Conservation (phyloP, 2,113 vertebrate species). For the Lepisosteus osseus region DNA sequence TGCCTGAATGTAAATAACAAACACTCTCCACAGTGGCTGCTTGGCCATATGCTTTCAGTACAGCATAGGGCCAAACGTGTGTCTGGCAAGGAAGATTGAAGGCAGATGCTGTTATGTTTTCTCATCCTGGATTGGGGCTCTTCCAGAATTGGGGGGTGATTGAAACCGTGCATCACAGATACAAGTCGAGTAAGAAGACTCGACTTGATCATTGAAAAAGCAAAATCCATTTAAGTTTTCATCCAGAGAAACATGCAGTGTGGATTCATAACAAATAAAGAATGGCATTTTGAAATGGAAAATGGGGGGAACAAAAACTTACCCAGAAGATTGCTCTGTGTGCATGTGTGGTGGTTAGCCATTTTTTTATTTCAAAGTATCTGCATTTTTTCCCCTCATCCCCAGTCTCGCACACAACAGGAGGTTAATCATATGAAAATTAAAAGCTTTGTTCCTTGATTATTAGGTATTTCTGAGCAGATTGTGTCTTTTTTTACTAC, state of each 20-base stretch:
- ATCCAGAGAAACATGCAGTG: conserved; percentile 14
- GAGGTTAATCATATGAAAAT: neutral
- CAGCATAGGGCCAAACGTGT: conserved; percentile 23
- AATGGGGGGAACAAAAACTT: conserved; percentile 18
- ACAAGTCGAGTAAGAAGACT: conserved; percentile 6
- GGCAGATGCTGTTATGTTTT: conserved; percentile 1
- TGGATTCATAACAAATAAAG: conserved; percentile 23
- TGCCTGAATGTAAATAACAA: conserved; percentile 40
- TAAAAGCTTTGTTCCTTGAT: neutral
- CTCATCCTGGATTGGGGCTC: neutral
- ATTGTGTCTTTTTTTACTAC: neutral
- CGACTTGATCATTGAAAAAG: neutral
- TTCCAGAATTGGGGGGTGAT: neutral
- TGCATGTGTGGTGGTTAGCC: conserved; percentile 18
- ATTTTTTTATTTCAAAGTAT: conserved; percentile 14
- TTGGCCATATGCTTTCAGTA: conserved; percentile 41
- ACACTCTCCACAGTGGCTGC: conserved; percentile 33
- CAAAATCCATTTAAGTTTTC: conserved; percentile 33
- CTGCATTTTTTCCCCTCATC: neutral
- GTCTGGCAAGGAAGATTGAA: neutral
- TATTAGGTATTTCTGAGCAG: neutral
- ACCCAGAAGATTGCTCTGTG: neutral
- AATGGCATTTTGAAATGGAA: conserved; percentile 15
- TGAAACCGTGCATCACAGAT: neutral
- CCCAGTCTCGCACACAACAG: conserved; percentile 8